Percentiles rank a stretch among this genome's conserved stretches.
These are phyloP conservation scores for Rousettus leschenaultii DNA, from an alignment of 2,113 vertebrate species.

Conservation along the genomic window DNA sequence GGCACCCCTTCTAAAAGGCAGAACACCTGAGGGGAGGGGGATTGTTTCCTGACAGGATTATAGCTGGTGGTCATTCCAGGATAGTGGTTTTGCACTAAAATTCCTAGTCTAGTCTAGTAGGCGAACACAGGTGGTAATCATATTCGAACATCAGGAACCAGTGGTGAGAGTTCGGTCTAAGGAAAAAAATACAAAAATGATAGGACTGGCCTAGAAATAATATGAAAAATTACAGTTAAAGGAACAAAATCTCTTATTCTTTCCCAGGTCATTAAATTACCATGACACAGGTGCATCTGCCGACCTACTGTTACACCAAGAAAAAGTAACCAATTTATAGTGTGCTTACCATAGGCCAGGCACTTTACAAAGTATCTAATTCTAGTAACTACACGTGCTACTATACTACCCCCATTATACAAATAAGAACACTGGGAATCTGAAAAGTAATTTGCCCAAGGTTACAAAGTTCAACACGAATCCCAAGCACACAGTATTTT, in stretches of 20 bases:
- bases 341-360: not conserved
- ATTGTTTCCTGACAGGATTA: conserved; percentile 27
- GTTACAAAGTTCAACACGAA: conserved; percentile 36
- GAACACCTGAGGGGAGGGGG: not conserved
- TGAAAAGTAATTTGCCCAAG: conserved; percentile 37
- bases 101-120: not conserved
- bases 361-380: not conserved
- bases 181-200: not conserved
- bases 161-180: not conserved
- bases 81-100: conserved; percentile 42
- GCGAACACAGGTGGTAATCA: conserved; percentile 19
- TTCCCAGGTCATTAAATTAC: conserved; percentile 28
- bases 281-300: not conserved
- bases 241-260: not conserved
- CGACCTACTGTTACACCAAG: not conserved
- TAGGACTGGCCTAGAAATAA: not conserved
- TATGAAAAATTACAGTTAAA: not conserved
- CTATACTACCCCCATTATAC: not conserved
- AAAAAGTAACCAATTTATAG: conserved; percentile 32
- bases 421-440: conserved; percentile 11
- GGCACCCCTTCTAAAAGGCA: conserved; percentile 30
- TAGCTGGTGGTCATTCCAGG: conserved; percentile 19
- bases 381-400: not conserved
- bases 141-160: conserved; percentile 23
- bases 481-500: conserved; percentile 21